Percentiles rank a stretch among this genome's conserved stretches.
Evolutionary conservation across 2,888 invertebrate genomes (phyloP).

Genomic region (Chromoteleia sp.): DNA sequence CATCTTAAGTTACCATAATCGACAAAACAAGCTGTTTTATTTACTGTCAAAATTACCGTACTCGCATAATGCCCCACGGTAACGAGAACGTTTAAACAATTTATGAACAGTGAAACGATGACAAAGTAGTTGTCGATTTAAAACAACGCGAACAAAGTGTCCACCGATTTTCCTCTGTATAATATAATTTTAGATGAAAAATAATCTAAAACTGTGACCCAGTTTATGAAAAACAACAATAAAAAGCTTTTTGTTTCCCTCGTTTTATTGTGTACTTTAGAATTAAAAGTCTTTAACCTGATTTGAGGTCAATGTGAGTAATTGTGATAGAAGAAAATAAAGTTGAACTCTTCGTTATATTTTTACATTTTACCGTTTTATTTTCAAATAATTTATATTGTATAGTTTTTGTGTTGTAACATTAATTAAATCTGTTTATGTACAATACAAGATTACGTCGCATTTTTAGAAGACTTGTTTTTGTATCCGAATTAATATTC

Average conservation of each 20-base stretch:
- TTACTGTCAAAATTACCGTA: conserved; percentile 36
- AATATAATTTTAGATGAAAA: conserved; percentile 7
- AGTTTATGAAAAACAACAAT: conserved; percentile 8
- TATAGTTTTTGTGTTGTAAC: too few species aligned
- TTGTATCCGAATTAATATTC: too few species aligned
- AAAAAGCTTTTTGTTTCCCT: background rate
- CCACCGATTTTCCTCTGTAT: conserved; percentile 28
- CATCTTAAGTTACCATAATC: conserved; percentile 57
- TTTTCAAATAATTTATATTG: too few species aligned
- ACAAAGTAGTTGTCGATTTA: conserved; percentile 17
- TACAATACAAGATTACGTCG: too few species aligned
- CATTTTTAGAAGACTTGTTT: too few species aligned
- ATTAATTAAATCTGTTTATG: too few species aligned
- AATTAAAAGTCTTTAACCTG: background rate
- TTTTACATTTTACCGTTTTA: too few species aligned
- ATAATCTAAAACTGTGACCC: conserved; percentile 4
- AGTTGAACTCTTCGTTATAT: too few species aligned
- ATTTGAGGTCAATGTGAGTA: too few species aligned
- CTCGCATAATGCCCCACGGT: conserved; percentile 36
- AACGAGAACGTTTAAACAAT: conserved; percentile 33
- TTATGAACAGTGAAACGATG: conserved; percentile 20
- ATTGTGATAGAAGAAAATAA: too few species aligned
- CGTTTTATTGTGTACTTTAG: background rate
- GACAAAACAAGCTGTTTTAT: conserved; percentile 22
- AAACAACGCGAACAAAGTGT: conserved; percentile 5